Evolutionary conservation across 1,140 invertebrate genomes (phyloP), one percentile per base, ranked within the genome.

Genomic region (Chrysopa pallens): DNA sequence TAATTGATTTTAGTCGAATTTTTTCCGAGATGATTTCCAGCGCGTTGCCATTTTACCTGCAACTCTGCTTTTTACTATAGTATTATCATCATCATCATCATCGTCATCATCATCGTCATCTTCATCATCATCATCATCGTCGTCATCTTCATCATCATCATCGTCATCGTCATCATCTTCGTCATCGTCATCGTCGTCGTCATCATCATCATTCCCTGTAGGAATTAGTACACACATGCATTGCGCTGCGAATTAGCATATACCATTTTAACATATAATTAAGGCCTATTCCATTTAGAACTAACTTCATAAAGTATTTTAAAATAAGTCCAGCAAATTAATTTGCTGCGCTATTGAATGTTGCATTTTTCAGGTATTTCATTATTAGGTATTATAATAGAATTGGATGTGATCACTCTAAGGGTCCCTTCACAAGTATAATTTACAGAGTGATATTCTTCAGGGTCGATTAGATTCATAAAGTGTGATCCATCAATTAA

Each of bases 91-190:
- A 45, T 68, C 57, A 42, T 70, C 60, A 38, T 69, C 60, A 39
- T 70, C 61, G 50, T 68, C 62, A 48, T 70, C 65, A 44, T 69
- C 63, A 45, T 71, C 62, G 44, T 68, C 62, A 46, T 68, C 63
- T 51, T 65, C 58, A 36, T 63, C 59, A 36, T 67, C 59, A 44
- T 70, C 61, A 37, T 68, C 58, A 13, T 67, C 59, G 40, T 68
- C 59, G 15, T 69, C 58, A 35, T 67, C 59, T 37, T 68, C 58
- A 29, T 68, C 58, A 31, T 68, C 52, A 36, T 56, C 49, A 42
- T 61, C 51, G 48, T 64, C 56, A 51, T 64, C 59, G 48, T 59
- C 61, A 59, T 59, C 60, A 40, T 68, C 59, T 15, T 69, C 58
- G 31, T 67, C 59, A 38, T 68, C 58, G 29, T 68, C 58, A 31